Base-by-base conservation (phyloP, 2,797 vertebrate species). In the Peromyscus eremicus region DNA sequence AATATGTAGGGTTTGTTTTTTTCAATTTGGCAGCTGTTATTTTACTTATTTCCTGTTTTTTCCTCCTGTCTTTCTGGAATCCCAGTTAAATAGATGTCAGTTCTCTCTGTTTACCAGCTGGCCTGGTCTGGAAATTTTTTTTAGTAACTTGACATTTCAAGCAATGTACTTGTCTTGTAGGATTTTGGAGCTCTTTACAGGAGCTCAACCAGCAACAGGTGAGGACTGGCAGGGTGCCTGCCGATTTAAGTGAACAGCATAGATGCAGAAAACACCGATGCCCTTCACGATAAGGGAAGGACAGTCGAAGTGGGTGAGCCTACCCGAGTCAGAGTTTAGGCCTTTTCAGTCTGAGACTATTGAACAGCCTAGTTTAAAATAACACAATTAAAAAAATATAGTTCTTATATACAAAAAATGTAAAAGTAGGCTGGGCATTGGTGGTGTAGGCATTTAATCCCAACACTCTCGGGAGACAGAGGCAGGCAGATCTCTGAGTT, bases 61-160 rank as follows among this genome's bases (percentile, higher is more conserved):
- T n/a, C 16, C 16, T 29, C 52, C 96, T 62, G 3, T 55, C n/a
- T 55, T 82, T 80, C 60, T 75, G 37, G 40, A 37, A 43, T 92
- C 16, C 32, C 34, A 87, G 1, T 60, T 92, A 40, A 70, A 81
- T 91, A 11, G 46, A n/a, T 85, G 27, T 77, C 83, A 64, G 12
- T 87, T 12, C 34, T 89, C 52, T 89, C 1, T 86, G 4, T 77
- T 91, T 91, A 77, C 34, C 55, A 73, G 6, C 49, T 80, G 76
- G 5, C 14, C n/a, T 40, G 46, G 14, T 85, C 49, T 40, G 62
- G n/a, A 82, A 75, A 43, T n/a, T 52, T 93, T 55, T 52, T 83
- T 46, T 60, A 64, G 11, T 88, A 95, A 88, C 80, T 89, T 89
- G 17, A 86, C 1, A n/a, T 80, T 76, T n/a, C 84, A 14, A 92